A percentile compares a stretch with the other conserved stretches of the same genome.
Conservation (phyloP, 2,113 vertebrate genomes). For the Triplophysa tibetana region DNA sequence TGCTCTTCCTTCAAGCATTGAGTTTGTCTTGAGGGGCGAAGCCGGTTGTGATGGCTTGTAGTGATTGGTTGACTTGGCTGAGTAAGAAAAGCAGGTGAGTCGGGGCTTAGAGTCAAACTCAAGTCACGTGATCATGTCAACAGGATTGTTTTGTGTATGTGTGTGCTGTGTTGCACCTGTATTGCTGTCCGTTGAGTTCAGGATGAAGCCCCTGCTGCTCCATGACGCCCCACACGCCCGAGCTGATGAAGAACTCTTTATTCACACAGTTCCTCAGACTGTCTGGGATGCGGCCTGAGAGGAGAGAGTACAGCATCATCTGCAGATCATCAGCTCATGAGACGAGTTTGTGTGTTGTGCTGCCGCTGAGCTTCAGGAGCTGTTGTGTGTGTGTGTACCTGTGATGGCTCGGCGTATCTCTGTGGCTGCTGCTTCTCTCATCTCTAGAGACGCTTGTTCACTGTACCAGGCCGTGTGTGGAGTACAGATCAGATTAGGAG, state of each 20-base stretch:
- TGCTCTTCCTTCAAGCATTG: constrained; percentile 76
- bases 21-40: constrained; percentile 76
- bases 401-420: constrained; percentile 96
- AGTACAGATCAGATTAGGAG: constrained; percentile 95
- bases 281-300: constrained; percentile 93
- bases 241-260: constrained; percentile 96
- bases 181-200: constrained; percentile 94
- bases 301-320: not conserved
- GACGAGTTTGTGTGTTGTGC: not conserved
- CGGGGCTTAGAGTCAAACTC: constrained; percentile 54
- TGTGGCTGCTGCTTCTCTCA: constrained; percentile 96
- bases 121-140: constrained; percentile 55
- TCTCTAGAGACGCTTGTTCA: constrained; percentile 95
- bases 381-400: constrained; percentile 70
- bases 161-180: constrained; percentile 80
- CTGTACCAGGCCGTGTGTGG: constrained; percentile 98
- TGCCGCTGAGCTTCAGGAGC: not conserved
- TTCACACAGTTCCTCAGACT: constrained; percentile 98
- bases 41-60: constrained; percentile 68
- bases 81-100: constrained; percentile 71
- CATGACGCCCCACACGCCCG: constrained; percentile 91
- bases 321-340: too few relatives aligned
- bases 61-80: constrained; percentile 77
- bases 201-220: constrained; percentile 90
- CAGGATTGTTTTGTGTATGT: not conserved